phyloP scores from a whole-genome alignment of 2,888 invertebrate genomes.

The Ormyrus rosae region DNA sequence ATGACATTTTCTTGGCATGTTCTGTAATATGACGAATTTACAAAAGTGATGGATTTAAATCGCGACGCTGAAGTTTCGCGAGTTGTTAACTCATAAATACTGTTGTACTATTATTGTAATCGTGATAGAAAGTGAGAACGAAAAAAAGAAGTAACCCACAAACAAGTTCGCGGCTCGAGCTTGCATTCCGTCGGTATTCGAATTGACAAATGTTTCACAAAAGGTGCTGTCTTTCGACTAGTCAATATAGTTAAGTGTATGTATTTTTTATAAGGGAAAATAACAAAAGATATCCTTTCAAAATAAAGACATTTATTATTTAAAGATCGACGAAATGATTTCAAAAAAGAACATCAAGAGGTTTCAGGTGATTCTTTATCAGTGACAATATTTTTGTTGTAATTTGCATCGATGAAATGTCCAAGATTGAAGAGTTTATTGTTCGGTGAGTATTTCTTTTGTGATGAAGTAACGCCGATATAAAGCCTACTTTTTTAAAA shows the following conservation, averaged over 20 bases:
- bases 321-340: slow-evolving; percentile 55
- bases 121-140: slow-evolving; percentile 20
- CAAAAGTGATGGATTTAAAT: slow-evolving; percentile 4
- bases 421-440: slow-evolving; percentile 54
- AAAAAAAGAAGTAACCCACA: not conserved
- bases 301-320: slow-evolving; percentile 62
- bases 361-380: slow-evolving; percentile 49
- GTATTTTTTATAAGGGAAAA: slow-evolving; percentile 69
- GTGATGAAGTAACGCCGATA: slow-evolving; percentile 37
- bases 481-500: slow-evolving; percentile 34
- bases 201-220: slow-evolving; percentile 52
- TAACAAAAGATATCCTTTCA: slow-evolving; percentile 59
- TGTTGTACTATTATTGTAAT: slow-evolving; percentile 39
- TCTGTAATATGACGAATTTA: slow-evolving; percentile 27
- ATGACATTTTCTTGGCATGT: not conserved
- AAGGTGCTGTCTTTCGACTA: slow-evolving; percentile 63
- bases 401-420: slow-evolving; percentile 49
- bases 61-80: slow-evolving; percentile 20
- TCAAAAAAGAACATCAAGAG: slow-evolving; percentile 27
- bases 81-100: slow-evolving; percentile 17
- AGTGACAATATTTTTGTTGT: slow-evolving; percentile 50
- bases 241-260: slow-evolving; percentile 72
- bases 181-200: slow-evolving; percentile 60
- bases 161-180: slow-evolving; percentile 38
- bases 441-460: slow-evolving; percentile 57